phyloP scores from a whole-genome alignment of 2,113 vertebrate genomes.

The Passer montanus region DNA sequence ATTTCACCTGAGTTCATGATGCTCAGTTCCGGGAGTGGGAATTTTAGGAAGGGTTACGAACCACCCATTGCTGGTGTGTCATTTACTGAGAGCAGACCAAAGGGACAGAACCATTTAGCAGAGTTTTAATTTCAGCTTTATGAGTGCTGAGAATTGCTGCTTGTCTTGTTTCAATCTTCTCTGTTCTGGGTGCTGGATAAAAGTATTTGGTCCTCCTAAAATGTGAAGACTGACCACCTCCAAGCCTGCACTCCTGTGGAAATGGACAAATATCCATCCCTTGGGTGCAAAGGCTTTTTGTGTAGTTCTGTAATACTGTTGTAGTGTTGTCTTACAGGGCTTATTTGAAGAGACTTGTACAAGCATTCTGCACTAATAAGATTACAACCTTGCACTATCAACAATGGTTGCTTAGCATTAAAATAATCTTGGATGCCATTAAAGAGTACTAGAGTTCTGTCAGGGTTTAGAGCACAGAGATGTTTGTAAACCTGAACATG shows the following conservation, averaged over 20 bases:
- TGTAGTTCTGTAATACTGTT: background rate
- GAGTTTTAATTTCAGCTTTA: background rate
- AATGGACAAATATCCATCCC: background rate
- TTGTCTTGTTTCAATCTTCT: background rate
- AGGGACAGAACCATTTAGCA: background rate
- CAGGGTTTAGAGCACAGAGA: background rate
- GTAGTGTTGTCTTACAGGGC: background rate
- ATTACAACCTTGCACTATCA: background rate
- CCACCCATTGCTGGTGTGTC: background rate
- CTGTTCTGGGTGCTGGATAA: background rate
- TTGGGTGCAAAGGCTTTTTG: background rate
- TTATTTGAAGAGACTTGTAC: background rate
- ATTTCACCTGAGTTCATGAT: background rate
- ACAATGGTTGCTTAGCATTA: background rate
- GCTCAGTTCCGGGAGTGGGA: background rate
- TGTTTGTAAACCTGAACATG: background rate
- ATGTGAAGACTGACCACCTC: background rate
- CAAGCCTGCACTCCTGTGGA: background rate
- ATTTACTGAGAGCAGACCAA: background rate
- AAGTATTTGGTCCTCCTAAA: background rate
- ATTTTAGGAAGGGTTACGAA: background rate
- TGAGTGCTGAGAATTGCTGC: background rate
- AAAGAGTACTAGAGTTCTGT: background rate
- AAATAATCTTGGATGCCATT: background rate
- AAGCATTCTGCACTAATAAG: background rate